Percentiles rank a stretch among this genome's conserved stretches.
These are phyloP conservation scores for Hydriomena furcata DNA, from an alignment of 2,888 invertebrate species.

Conservation along the genomic window DNA sequence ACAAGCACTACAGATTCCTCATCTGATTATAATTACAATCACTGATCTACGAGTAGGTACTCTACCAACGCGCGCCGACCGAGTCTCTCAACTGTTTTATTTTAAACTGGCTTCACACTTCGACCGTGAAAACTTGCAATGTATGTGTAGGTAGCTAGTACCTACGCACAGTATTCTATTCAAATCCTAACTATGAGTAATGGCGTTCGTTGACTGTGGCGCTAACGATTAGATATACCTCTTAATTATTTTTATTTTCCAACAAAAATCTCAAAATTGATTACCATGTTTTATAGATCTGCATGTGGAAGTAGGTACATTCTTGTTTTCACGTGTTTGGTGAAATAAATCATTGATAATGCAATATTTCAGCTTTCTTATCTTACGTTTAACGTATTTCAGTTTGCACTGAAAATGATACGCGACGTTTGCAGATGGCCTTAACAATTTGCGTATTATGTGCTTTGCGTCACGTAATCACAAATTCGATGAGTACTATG, in stretches of 20 bases:
- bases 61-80: conserved; percentile 61
- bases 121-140: conserved; percentile 74
- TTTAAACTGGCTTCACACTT: conserved; percentile 66
- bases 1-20: neutral
- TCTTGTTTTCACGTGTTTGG: too few relatives aligned
- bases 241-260: too few relatives aligned
- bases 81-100: conserved; percentile 78
- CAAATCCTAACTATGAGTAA: conserved; percentile 49
- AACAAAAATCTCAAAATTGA: too few relatives aligned
- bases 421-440: conserved; percentile 16
- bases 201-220: conserved; percentile 67
- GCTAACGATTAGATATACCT: too few relatives aligned
- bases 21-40: conserved; percentile 42
- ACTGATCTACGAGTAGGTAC: conserved; percentile 47
- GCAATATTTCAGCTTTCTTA: neutral
- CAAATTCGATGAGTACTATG: conserved; percentile 41
- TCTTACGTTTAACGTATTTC: neutral
- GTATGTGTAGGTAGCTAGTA: conserved; percentile 19
- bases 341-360: too few relatives aligned
- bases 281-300: too few relatives aligned
- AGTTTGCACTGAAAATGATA: conserved; percentile 10
- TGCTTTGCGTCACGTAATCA: conserved; percentile 66
- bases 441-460: conserved; percentile 46
- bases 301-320: too few relatives aligned
- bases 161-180: conserved; percentile 44